Conservation (phyloP, 2,888 invertebrate genomes). For the Hecatera dysodea region DNA sequence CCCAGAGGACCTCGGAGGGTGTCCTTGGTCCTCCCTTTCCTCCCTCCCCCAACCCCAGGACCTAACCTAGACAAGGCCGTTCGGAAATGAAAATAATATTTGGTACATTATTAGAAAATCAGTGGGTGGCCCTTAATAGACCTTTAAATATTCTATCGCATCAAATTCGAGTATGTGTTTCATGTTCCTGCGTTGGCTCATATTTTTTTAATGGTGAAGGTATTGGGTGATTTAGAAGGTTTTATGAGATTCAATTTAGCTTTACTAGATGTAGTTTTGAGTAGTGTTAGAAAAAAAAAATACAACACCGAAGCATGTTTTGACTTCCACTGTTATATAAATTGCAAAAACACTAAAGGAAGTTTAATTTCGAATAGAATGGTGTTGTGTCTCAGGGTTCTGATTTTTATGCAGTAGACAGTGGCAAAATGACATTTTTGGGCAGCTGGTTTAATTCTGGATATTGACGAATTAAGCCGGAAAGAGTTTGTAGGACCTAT, state of each 20-base stretch:
- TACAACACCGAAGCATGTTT: background rate
- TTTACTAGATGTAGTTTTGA: background rate
- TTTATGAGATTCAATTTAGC: background rate
- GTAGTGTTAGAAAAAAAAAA: background rate
- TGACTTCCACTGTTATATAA: background rate
- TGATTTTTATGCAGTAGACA: no score
- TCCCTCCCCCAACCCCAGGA: constrained; percentile 64
- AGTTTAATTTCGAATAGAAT: constrained; percentile 5
- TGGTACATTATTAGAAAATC: constrained; percentile 72
- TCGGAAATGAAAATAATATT: constrained; percentile 77
- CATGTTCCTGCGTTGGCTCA: constrained; percentile 26
- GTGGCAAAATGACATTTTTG: constrained; percentile 5
- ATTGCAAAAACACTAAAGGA: constrained; percentile 1
- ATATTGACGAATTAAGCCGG: constrained; percentile 49
- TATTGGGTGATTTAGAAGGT: constrained; percentile 6
- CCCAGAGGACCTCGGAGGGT: constrained; percentile 78
- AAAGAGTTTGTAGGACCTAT: constrained; percentile 19
- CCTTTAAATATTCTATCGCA: constrained; percentile 62
- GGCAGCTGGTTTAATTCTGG: constrained; percentile 12
- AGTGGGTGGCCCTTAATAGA: constrained; percentile 61
- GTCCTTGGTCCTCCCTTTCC: constrained; percentile 74
- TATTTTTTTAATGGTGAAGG: constrained; percentile 22
- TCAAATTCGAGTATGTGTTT: constrained; percentile 53
- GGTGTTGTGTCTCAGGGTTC: background rate
- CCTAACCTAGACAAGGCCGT: constrained; percentile 74